Evolutionary conservation across 2,888 invertebrate species (phyloP).

Genomic region (Thyatira batis): DNA sequence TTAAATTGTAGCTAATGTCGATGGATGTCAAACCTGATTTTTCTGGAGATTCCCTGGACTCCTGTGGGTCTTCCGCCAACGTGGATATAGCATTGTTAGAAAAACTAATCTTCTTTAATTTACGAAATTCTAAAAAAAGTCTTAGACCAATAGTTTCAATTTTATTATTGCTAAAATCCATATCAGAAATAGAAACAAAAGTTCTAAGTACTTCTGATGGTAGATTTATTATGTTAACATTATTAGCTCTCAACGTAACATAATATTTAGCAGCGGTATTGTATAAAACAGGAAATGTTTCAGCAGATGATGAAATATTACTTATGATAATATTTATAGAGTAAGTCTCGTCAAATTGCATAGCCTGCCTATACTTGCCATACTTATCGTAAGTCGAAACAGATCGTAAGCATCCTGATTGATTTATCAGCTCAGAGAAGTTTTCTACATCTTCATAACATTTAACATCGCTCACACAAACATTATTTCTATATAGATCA

Average conservation of each 20-base stretch:
- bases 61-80: background rate
- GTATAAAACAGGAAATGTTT: background rate
- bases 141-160: conserved; percentile 2
- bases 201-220: background rate
- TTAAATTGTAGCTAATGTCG: conserved; percentile 19
- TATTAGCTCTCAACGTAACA: background rate
- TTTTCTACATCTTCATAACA: background rate
- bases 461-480: background rate
- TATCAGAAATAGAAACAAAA: background rate
- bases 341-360: background rate
- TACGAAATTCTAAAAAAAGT: background rate
- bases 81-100: conserved; percentile 12
- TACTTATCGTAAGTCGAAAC: background rate
- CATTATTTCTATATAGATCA: background rate
- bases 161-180: conserved; percentile 1
- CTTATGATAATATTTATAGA: background rate
- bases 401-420: no score
- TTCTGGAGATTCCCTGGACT: background rate
- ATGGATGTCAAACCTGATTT: conserved; percentile 4
- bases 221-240: background rate
- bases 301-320: background rate
- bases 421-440: no score
- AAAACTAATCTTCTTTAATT: conserved; percentile 4
- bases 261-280: background rate
- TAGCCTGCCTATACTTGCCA: background rate